phyloP scores from a whole-genome alignment of 1,140 invertebrate genomes.

The Atta colombica region DNA sequence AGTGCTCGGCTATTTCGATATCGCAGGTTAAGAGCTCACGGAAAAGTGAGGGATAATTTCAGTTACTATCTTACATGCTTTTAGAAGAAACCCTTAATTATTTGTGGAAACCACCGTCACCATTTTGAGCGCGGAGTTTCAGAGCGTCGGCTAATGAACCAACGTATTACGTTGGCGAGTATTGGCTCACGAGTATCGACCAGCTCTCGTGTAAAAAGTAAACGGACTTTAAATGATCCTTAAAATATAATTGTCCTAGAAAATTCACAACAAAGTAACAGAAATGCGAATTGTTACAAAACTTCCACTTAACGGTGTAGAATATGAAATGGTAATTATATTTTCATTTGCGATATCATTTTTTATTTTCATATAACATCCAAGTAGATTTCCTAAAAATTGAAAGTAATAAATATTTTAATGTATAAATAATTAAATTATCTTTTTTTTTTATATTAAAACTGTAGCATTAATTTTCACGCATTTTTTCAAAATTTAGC shows the following conservation, averaged over 20 bases:
- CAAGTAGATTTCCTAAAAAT: neutral
- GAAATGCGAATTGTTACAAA: neutral
- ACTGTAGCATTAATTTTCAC: neutral
- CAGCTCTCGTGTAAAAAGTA: neutral
- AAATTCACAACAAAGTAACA: conserved; percentile 1
- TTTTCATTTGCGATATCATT: conserved; percentile 10
- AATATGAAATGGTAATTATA: neutral
- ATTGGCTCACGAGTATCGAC: neutral
- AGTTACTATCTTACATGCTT: conserved; percentile 19
- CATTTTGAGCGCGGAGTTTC: conserved; percentile 10
- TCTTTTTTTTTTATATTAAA: neutral
- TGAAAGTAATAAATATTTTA: neutral
- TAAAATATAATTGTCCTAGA: conserved; percentile 25
- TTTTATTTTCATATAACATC: neutral
- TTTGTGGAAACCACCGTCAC: conserved; percentile 16
- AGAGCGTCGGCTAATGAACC: conserved; percentile 3
- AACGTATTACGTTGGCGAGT: neutral
- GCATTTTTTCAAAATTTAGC: neutral
- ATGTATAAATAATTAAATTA: neutral
- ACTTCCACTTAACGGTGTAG: neutral
- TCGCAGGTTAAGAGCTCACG: conserved; percentile 4
- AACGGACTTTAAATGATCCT: conserved; percentile 28
- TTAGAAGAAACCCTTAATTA: conserved; percentile 52
- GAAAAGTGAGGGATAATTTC: conserved; percentile 43
- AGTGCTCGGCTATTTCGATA: conserved; percentile 42